Evolutionary conservation across 2,888 invertebrate species (phyloP).

Genomic region (Eurytoma adleriae): DNA sequence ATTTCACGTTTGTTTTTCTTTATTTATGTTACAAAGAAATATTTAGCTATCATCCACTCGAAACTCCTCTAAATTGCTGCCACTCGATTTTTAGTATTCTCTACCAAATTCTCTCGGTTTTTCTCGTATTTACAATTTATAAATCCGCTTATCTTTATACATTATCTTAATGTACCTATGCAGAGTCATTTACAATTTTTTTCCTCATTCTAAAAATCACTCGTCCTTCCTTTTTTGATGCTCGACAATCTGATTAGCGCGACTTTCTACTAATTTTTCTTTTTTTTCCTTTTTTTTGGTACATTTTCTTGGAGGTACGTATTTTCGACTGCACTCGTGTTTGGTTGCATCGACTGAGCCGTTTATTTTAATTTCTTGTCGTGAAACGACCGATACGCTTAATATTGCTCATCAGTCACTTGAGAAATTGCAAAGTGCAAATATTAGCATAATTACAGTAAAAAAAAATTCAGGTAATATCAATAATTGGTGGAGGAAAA

Average conservation of each 20-base stretch:
- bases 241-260: conserved; percentile 3
- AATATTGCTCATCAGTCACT: conserved; percentile 6
- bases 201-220: neutral
- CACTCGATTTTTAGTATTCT: conserved; percentile 65
- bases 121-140: conserved; percentile 71
- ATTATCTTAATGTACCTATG: conserved; percentile 67
- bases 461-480: neutral
- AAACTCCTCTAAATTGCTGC: conserved; percentile 63
- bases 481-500: neutral
- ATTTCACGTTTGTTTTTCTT: conserved; percentile 2
- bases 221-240: conserved; percentile 10
- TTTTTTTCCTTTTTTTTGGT: neutral
- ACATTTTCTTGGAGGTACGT: neutral
- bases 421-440: neutral
- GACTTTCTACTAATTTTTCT: neutral
- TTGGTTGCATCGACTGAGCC: conserved; percentile 17
- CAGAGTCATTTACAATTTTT: conserved; percentile 44
- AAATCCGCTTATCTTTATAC: conserved; percentile 71
- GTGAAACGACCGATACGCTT: conserved; percentile 5
- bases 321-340: neutral
- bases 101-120: conserved; percentile 39
- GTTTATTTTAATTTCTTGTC: neutral
- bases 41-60: conserved; percentile 17
- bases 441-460: conserved; percentile 1
- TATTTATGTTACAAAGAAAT: conserved; percentile 41